Conservation (phyloP, 2,797 vertebrate genomes). For the Varecia variegata region DNA sequence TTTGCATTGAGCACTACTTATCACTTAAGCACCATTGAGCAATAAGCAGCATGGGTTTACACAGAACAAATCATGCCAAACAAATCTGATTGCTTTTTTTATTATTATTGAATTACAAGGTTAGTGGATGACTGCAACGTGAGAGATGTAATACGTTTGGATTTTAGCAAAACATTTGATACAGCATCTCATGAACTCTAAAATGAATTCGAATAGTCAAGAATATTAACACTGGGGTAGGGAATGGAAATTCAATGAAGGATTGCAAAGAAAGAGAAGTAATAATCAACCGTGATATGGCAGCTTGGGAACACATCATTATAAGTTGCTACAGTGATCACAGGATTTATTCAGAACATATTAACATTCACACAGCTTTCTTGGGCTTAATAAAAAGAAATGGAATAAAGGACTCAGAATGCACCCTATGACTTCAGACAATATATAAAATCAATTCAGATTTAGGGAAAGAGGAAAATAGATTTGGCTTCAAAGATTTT, state of each 20-base stretch:
- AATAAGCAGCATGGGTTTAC: constrained; percentile 49
- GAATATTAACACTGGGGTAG: constrained; percentile 70
- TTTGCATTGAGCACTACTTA: constrained; percentile 56
- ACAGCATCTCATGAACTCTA: constrained; percentile 75
- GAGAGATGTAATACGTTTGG: constrained; percentile 79
- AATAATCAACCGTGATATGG: constrained; percentile 63
- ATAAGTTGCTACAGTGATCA: constrained; percentile 40
- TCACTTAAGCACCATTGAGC: constrained; percentile 64
- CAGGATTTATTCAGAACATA: constrained; percentile 23
- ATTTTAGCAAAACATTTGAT: constrained; percentile 81
- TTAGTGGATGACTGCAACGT: constrained; percentile 73
- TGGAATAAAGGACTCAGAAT: constrained; percentile 27
- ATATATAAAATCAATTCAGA: background rate
- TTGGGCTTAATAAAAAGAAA: constrained; percentile 46
- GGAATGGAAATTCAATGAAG: constrained; percentile 73
- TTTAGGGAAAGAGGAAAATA: background rate
- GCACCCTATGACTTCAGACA: background rate
- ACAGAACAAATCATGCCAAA: constrained; percentile 69
- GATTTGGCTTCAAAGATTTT: background rate
- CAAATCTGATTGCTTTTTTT: constrained; percentile 62
- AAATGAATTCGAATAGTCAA: constrained; percentile 79
- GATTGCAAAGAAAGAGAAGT: constrained; percentile 68
- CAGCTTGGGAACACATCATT: constrained; percentile 36
- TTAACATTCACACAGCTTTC: constrained; percentile 35
- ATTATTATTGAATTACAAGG: constrained; percentile 70